A percentile compares a stretch with the other conserved stretches of the same genome.
These are phyloP conservation scores for Chiloscyllium plagiosum DNA, from an alignment of 2,113 vertebrate genomes.

Conservation along the genomic window DNA sequence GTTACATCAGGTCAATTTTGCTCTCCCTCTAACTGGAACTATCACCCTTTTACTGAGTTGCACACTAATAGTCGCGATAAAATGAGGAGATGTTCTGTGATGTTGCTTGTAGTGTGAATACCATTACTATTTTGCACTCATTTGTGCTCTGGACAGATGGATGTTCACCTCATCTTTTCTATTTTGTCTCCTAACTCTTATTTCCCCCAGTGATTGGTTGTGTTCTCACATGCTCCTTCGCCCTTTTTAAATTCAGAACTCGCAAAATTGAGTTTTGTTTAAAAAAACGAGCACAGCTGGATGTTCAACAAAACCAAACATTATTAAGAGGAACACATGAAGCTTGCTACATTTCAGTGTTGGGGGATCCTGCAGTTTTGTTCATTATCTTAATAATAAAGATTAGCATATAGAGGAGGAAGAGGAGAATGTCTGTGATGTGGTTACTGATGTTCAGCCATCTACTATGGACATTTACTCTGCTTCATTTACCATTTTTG, in stretches of 20 bases:
- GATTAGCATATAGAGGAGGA: not conserved
- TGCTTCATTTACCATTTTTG: not conserved
- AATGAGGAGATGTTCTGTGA: not conserved
- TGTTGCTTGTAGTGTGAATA: not conserved
- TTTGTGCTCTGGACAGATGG: not conserved
- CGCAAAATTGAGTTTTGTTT: not conserved
- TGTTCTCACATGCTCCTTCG: not conserved
- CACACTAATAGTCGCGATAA: not conserved
- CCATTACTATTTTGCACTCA: not conserved
- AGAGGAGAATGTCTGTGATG: not conserved
- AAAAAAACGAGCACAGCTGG: not conserved
- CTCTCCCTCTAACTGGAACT: not conserved
- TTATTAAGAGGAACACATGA: not conserved
- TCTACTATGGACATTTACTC: not conserved
- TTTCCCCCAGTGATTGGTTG: not conserved
- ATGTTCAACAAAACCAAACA: not conserved
- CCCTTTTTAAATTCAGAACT: not conserved
- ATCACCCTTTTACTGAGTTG: not conserved
- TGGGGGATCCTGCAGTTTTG: not conserved
- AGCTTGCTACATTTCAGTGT: not conserved
- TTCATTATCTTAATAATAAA: conserved; percentile 16
- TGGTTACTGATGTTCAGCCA: not conserved
- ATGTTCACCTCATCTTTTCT: not conserved
- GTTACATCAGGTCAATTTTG: not conserved
- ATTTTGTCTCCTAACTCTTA: not conserved